Evolutionary conservation across 2,888 invertebrate species (phyloP).

Genomic region (Dorcus parallelipipedus): DNA sequence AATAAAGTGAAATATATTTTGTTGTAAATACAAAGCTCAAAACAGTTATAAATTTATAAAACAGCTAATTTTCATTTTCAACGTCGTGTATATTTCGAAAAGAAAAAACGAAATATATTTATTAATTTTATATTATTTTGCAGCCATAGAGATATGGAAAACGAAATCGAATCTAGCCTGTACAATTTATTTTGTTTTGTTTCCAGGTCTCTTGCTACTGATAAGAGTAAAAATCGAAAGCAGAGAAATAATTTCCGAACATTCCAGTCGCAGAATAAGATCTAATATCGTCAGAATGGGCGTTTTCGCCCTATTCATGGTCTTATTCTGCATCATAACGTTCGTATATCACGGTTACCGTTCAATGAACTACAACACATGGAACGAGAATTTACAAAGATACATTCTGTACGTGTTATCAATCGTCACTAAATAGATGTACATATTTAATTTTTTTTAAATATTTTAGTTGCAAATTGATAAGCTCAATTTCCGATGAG

Average conservation of each 20-base stretch:
- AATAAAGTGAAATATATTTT: too few species aligned
- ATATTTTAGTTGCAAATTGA: conserved; percentile 50
- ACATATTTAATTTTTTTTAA: background rate
- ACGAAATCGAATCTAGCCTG: too few species aligned
- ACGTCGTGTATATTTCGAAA: too few species aligned
- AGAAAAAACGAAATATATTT: too few species aligned
- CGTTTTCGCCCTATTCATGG: conserved; percentile 71
- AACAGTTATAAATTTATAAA: too few species aligned
- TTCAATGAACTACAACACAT: conserved; percentile 68
- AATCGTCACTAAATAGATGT: background rate
- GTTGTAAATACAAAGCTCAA: too few species aligned
- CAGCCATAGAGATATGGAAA: too few species aligned
- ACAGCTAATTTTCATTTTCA: too few species aligned
- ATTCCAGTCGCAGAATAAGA: conserved; percentile 81
- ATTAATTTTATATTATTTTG: too few species aligned
- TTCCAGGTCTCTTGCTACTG: conserved; percentile 53
- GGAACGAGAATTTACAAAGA: conserved; percentile 72
- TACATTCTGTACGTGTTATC: conserved; percentile 73
- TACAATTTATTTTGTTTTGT: background rate
- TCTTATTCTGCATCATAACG: conserved; percentile 75
- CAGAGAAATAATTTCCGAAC: conserved; percentile 78
- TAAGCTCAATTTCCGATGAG: conserved; percentile 42
- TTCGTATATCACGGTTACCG: conserved; percentile 82
- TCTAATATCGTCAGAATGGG: conserved; percentile 84
- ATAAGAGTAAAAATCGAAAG: conserved; percentile 78